Evolutionary conservation across 2,888 invertebrate genomes (phyloP), one percentile per base, ranked within the genome.

Genomic region (Drosophila histrio): DNA sequence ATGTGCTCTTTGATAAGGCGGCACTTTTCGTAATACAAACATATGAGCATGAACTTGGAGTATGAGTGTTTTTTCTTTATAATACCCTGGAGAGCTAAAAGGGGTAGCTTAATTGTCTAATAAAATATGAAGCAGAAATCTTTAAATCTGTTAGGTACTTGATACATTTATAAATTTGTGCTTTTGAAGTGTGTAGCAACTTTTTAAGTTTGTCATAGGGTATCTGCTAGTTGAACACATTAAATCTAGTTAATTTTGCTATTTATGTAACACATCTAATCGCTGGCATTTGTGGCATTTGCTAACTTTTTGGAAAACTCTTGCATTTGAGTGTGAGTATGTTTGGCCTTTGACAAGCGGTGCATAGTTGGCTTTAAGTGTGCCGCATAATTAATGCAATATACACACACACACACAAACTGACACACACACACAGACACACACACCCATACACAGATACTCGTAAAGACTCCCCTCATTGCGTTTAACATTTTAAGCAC

Each of bases 1-100:
- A 82, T 87, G 82, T 76, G 73, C 57, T 63, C 47, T 65, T 63
- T 85, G 82, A 82, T 82, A 82, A 81, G 87, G 52, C 66, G 60
- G 39, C 83, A 52, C 83, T 71, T 60, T 57, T 50, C 57, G 46
- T 76, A 63, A 68, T 79, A 65, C 63, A 56, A 60, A 63, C 62
- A 74, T 52, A 63, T 49, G 56, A 34, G 64, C 28, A 9, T 19
- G 28, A 9, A 57, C 38, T 49, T 50, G 54, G 13, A 49, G 28
- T 11, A 13, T 28, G 53, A 36, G 15, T 8, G 19, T 19, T 43
- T 57, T 32, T 32, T 19, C 39, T 57, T 32, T 32, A 36, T 39
- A 26, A 34, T 56, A 41, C 43, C 44, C 13, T 17, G 22, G 19
- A 22, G 19, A 7, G 24, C 17, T n/a, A 9, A 39, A 30, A n/a